These are phyloP conservation scores for Alaudala cheleensis DNA, from an alignment of 2,113 vertebrate species.

Conservation along the genomic window DNA sequence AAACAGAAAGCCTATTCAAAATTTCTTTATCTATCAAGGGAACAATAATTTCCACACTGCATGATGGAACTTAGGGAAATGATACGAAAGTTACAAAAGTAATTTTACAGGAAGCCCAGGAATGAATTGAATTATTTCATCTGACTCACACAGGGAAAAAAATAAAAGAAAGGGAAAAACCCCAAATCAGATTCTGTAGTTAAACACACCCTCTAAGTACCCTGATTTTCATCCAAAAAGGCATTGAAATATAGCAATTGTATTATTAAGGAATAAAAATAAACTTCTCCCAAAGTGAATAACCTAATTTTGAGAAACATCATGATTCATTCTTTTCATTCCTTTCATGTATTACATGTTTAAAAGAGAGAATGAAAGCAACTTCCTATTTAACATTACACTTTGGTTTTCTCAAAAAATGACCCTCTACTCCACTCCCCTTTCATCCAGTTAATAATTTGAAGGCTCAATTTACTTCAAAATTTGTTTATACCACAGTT, in stretches of 20 bases:
- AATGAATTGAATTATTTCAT: not conserved
- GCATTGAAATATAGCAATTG: not conserved
- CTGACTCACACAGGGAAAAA: not conserved
- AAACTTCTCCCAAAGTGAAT: not conserved
- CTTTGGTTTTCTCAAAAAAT: not conserved
- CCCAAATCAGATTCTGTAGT: not conserved
- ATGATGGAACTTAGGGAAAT: not conserved
- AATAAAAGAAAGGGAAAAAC: accelerated
- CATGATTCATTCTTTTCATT: not conserved
- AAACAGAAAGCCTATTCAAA: not conserved
- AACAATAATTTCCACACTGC: not conserved
- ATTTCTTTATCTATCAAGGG: not conserved
- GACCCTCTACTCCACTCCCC: not conserved
- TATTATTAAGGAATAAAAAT: not conserved
- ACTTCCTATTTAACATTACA: not conserved
- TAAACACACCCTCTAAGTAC: not conserved
- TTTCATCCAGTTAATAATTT: not conserved
- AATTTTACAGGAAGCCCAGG: not conserved
- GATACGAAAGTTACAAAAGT: not conserved
- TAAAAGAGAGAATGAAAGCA: not conserved
- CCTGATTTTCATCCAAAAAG: not conserved
- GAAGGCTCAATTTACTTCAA: not conserved
- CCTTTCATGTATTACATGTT: not conserved
- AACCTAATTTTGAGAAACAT: not conserved
- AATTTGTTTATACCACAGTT: not conserved